Percentiles rank a stretch among this genome's conserved stretches.
Evolutionary conservation across 2,113 vertebrate species (phyloP).

Genomic region (Capreolus pygargus): DNA sequence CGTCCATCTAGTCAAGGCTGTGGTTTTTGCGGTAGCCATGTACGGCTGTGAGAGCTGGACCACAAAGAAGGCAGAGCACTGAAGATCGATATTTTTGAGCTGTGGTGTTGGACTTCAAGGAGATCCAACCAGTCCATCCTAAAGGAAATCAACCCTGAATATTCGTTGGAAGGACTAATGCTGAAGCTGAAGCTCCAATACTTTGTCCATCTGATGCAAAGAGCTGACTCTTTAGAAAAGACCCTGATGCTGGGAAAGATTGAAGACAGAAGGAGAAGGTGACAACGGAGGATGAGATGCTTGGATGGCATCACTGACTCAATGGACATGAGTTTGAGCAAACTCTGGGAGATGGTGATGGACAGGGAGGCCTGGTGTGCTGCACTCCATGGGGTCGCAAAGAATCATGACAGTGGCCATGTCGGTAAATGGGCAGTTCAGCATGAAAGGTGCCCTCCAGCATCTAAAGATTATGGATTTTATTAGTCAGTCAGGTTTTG

Average conservation of each 20-base stretch:
- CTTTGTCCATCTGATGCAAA: background rate
- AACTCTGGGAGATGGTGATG: background rate
- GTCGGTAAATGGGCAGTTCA: rapidly evolving
- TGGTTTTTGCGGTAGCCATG: background rate
- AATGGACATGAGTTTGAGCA: background rate
- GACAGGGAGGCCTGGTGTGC: background rate
- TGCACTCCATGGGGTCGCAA: rapidly evolving
- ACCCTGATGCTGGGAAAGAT: background rate
- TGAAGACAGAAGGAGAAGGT: background rate
- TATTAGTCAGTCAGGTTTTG: rapidly evolving
- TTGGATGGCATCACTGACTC: background rate
- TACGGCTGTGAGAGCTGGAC: background rate
- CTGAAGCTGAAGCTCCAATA: background rate
- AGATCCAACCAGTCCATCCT: background rate
- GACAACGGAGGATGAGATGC: rapidly evolving
- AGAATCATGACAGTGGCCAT: rapidly evolving
- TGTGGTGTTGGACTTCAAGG: background rate
- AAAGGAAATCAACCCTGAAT: background rate
- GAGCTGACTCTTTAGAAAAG: background rate
- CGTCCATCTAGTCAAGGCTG: background rate
- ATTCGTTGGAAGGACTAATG: background rate
- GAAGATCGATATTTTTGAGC: background rate
- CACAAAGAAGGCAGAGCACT: background rate
- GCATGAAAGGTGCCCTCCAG: rapidly evolving
- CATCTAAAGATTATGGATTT: rapidly evolving